Evolutionary conservation across 2,113 vertebrate genomes (phyloP), one percentile per base, ranked within the genome.

Genomic region (Cyprinodon brontotheroides): DNA sequence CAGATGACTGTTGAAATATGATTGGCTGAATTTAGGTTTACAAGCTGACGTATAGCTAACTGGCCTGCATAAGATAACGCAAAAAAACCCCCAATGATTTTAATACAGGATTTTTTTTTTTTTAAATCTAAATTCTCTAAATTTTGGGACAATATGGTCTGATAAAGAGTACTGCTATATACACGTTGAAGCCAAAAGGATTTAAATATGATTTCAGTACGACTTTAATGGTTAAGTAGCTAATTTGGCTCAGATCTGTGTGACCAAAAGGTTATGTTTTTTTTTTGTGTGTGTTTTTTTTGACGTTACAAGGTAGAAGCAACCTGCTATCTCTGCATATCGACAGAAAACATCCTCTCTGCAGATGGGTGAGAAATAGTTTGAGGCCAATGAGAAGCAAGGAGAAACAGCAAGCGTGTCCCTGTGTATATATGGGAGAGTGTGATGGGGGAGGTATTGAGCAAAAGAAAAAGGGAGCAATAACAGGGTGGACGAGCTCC

Each of bases 221-320:
- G 29, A 29, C 29, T 29, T 29, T 89, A 67, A 70, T 81, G 76
- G 62, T 85, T 89, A 90, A 87, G 80, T 70, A 74, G 78, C 76
- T 88, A 80, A 85, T 86, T 89, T 81, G 84, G 81, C 88, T 83
- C 76, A 89, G 89, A 89, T 88, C 86, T 79, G 87, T 74, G 72
- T 80, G 79, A 70, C 83, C 77, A 79, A 77, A 92, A 92, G 87
- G 86, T 92, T 89, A 85, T 67, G 79, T 65, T 90, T 76, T 80
- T 72, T 69, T 89, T 83, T 89, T 72, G 75, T 70, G 29, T 29
- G 29, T 69, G 86, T 81, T 88, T 80, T 75, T n/a, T 64, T 66
- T 3, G 3, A 41, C 81, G 88, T 80, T 77, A 15, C 65, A 78
- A 74, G 80, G 74, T 57, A 75, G 62, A 68, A 84, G 81, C 79